A percentile compares a stretch with the other conserved stretches of the same genome.
phyloP scores from a whole-genome alignment of 2,888 invertebrate genomes.

The Lepas anatifera region DNA sequence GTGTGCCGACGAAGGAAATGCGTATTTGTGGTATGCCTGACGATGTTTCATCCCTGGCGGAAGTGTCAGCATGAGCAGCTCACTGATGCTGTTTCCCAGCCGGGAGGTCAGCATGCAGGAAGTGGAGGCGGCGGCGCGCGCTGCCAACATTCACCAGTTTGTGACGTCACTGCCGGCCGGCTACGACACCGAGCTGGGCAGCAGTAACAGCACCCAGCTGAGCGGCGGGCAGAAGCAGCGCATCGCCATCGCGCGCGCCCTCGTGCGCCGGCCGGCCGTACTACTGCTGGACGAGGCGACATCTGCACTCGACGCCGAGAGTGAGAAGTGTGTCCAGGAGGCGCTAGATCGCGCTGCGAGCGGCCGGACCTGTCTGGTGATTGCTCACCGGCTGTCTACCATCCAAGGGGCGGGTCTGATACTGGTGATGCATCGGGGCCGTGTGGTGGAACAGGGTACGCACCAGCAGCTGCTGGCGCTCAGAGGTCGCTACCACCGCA shows the following conservation, averaged over 20 bases:
- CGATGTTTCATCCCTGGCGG: no score
- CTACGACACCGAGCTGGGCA: background rate
- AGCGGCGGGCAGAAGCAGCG: slow-evolving; percentile 25
- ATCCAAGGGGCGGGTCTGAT: slow-evolving; percentile 65
- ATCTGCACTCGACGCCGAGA: slow-evolving; percentile 24
- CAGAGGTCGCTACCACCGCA: slow-evolving; percentile 50
- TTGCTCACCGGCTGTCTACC: slow-evolving; percentile 47
- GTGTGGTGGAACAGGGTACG: slow-evolving; percentile 61
- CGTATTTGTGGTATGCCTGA: no score
- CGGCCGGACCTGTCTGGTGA: background rate
- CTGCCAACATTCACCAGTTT: slow-evolving; percentile 79
- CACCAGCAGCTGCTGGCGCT: slow-evolving; percentile 57
- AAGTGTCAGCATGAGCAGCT: no score
- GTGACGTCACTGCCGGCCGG: slow-evolving; percentile 52
- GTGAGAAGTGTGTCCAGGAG: slow-evolving; percentile 17
- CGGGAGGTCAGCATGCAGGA: slow-evolving; percentile 49
- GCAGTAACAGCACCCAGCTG: slow-evolving; percentile 8
- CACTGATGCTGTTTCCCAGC: slow-evolving; percentile 32
- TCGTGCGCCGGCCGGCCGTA: slow-evolving; percentile 21
- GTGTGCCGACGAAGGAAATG: no score
- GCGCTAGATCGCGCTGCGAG: background rate
- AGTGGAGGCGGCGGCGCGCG: slow-evolving; percentile 61
- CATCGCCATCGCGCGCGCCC: slow-evolving; percentile 23
- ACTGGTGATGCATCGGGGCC: slow-evolving; percentile 64
- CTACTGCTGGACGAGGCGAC: slow-evolving; percentile 23